A percentile compares a stretch with the other conserved stretches of the same genome.
phyloP scores from a whole-genome alignment of 2,113 vertebrate genomes.

The Chrysemys picta region DNA sequence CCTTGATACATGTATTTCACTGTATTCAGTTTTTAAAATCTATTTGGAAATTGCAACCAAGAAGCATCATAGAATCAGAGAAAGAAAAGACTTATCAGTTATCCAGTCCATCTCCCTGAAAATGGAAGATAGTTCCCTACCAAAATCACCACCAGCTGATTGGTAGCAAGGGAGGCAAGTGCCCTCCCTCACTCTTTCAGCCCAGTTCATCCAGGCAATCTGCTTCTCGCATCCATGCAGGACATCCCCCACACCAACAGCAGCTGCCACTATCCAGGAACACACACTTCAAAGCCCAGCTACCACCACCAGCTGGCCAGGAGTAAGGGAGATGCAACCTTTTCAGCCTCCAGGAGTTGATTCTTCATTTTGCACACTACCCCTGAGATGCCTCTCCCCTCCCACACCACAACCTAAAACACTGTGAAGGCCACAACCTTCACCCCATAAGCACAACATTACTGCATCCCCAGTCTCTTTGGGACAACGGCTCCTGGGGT shows the following conservation, averaged over 20 bases:
- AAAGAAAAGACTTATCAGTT: neutral
- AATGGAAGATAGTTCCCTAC: neutral
- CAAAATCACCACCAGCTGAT: neutral
- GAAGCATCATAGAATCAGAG: neutral
- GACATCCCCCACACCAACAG: neutral
- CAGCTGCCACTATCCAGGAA: neutral
- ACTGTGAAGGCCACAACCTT: neutral
- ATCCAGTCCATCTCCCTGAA: neutral
- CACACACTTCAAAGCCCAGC: neutral
- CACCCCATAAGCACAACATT: neutral
- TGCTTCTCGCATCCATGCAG: accelerated
- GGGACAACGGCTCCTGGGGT: neutral
- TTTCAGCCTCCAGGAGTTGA: neutral
- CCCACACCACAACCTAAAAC: neutral
- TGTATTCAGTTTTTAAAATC: accelerated
- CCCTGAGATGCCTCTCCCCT: neutral
- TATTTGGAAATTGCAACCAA: neutral
- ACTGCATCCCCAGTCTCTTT: neutral
- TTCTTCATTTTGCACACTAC: neutral
- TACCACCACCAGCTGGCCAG: neutral
- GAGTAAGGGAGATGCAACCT: neutral
- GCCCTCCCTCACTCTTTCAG: neutral
- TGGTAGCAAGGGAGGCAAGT: neutral
- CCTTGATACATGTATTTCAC: neutral
- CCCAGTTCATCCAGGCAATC: neutral